phyloP scores from a whole-genome alignment of 64 coral and sea anemone genomes.

The Porites lutea region DNA sequence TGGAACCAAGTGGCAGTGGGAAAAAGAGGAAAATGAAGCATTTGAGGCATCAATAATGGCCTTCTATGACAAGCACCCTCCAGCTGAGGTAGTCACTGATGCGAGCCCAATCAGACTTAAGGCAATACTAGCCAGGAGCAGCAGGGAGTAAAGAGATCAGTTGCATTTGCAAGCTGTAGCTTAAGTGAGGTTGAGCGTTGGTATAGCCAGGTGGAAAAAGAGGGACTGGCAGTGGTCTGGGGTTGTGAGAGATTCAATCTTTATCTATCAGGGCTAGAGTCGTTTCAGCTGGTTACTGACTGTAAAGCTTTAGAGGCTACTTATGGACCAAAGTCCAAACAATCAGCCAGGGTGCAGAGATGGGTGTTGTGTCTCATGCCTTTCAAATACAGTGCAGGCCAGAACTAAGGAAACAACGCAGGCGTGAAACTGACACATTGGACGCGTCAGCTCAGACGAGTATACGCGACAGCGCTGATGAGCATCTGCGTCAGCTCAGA shows the following conservation, averaged over 20 bases:
- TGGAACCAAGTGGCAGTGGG: conserved; percentile 3
- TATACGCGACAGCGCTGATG: too few relatives aligned
- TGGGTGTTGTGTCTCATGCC: conserved; percentile 31
- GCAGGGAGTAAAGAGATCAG: neutral
- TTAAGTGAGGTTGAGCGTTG: neutral
- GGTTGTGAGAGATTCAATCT: neutral
- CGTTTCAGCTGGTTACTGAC: too few relatives aligned
- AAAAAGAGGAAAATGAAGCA: neutral
- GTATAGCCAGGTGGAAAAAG: conserved; percentile 40
- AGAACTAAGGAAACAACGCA: too few relatives aligned
- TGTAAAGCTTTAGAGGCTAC: too few relatives aligned
- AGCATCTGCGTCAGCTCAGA: too few relatives aligned
- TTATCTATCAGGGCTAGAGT: too few relatives aligned
- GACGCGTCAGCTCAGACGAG: too few relatives aligned
- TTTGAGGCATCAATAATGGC: neutral
- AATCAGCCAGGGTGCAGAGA: conserved; percentile 18
- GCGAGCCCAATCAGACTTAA: neutral
- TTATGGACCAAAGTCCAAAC: neutral
- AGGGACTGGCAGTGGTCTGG: conserved; percentile 15
- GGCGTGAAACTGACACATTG: too few relatives aligned
- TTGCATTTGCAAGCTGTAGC: neutral
- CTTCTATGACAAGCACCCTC: conserved; percentile 10
- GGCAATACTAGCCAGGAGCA: too few relatives aligned
- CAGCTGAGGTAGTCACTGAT: neutral
- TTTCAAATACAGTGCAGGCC: neutral